These are phyloP conservation scores for Syngnathus typhle DNA, from an alignment of 2,113 vertebrate genomes.

Conservation along the genomic window DNA sequence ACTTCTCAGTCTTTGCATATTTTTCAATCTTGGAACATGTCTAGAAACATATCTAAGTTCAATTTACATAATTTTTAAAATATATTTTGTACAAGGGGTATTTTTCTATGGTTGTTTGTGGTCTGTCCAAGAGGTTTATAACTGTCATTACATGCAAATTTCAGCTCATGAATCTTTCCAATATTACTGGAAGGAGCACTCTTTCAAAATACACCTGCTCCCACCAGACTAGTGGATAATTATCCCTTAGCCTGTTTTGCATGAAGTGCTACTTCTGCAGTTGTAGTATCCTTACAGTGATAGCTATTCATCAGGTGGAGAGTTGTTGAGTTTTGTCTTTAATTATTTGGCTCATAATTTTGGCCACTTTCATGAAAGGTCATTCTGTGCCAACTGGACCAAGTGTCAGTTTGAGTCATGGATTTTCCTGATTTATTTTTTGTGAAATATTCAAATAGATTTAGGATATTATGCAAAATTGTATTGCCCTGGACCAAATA, in stretches of 20 bases:
- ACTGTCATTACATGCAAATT: not conserved
- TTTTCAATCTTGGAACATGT: too few species aligned
- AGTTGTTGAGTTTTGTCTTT: not conserved
- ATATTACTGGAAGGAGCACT: slow-evolving; percentile 25
- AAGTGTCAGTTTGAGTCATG: too few species aligned
- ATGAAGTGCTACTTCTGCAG: slow-evolving; percentile 13
- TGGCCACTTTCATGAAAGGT: not conserved
- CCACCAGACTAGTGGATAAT: slow-evolving; percentile 32
- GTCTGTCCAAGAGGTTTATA: not conserved
- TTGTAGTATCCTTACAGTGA: not conserved
- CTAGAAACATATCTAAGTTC: too few species aligned
- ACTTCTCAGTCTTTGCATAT: too few species aligned
- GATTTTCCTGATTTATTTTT: too few species aligned
- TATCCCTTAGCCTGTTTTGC: slow-evolving; percentile 38
- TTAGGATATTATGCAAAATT: too few species aligned
- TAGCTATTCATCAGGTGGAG: not conserved
- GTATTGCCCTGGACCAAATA: too few species aligned
- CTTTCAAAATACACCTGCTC: slow-evolving; percentile 18
- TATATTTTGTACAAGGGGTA: not conserved
- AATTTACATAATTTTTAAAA: too few species aligned
- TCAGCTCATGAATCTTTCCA: slow-evolving; percentile 31
- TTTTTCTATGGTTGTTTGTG: not conserved
- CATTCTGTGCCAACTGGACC: too few species aligned
- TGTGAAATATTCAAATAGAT: too few species aligned
- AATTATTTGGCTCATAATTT: not conserved